Percentiles rank a stretch among this genome's conserved stretches.
Evolutionary conservation across 53 echinoderm and acorn worm species (phyloP).

Genomic region (Luidia sarsii): DNA sequence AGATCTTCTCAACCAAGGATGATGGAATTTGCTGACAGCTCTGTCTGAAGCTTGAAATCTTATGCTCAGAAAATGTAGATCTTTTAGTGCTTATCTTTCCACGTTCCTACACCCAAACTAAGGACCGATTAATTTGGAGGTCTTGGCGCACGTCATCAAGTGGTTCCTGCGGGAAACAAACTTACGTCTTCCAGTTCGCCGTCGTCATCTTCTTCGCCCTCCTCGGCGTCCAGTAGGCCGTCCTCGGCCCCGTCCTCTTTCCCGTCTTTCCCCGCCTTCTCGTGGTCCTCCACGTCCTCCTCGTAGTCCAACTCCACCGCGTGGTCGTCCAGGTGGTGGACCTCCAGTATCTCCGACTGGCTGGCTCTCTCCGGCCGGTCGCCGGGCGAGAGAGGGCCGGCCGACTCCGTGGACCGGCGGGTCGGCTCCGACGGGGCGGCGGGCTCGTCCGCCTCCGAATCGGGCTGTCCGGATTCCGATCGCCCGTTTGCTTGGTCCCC

Average conservation of each 20-base stretch:
- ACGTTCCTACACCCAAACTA: too few relatives aligned
- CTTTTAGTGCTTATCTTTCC: too few relatives aligned
- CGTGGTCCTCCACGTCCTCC: slow-evolving; percentile 86
- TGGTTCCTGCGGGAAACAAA: too few relatives aligned
- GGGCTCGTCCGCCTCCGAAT: too few relatives aligned
- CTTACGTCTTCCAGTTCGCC: slow-evolving; percentile 67
- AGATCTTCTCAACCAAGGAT: too few relatives aligned
- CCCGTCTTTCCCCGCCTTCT: slow-evolving; percentile 52
- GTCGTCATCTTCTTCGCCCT: slow-evolving; percentile 59
- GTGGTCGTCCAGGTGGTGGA: slow-evolving; percentile 83
- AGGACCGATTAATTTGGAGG: too few relatives aligned
- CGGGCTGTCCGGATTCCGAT: too few relatives aligned
- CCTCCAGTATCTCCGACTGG: slow-evolving; percentile 68
- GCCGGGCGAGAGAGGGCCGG: slow-evolving; percentile 2
- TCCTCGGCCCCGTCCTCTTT: slow-evolving; percentile 44
- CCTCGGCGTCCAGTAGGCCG: slow-evolving; percentile 39
- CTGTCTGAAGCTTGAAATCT: too few relatives aligned
- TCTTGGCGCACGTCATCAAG: too few relatives aligned
- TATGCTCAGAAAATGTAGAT: too few relatives aligned
- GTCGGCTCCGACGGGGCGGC: slow-evolving; percentile 8
- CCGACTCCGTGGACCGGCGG: background rate
- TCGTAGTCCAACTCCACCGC: slow-evolving; percentile 94
- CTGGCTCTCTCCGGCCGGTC: slow-evolving; percentile 32
- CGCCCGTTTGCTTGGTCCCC: too few relatives aligned
- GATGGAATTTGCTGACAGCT: too few relatives aligned